Evolutionary conservation across 2,888 invertebrate species (phyloP).

Genomic region (Apamea anceps): DNA sequence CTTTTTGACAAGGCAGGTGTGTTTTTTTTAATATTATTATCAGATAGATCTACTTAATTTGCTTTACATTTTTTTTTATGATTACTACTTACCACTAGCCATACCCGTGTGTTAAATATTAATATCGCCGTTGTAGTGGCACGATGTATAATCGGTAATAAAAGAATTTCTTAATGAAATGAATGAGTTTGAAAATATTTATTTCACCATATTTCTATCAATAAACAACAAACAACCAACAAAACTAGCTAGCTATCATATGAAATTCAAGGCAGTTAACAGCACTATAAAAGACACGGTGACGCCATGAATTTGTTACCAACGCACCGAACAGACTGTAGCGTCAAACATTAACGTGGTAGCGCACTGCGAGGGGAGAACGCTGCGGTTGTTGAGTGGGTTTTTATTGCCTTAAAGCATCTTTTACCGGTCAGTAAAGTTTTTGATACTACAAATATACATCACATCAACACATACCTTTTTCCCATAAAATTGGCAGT

Average conservation of each 20-base stretch:
- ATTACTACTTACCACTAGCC: neutral
- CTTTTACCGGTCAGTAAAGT: neutral
- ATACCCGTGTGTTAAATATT: neutral
- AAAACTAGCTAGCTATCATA: slow-evolving; percentile 22
- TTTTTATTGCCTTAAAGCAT: neutral
- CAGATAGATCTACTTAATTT: neutral
- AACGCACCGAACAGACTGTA: slow-evolving; percentile 40
- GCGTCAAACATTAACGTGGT: slow-evolving; percentile 54
- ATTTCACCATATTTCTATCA: neutral
- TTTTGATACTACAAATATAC: neutral
- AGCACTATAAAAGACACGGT: slow-evolving; percentile 56
- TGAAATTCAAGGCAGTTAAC: slow-evolving; percentile 64
- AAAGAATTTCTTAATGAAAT: too few relatives aligned
- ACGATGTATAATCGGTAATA: too few relatives aligned
- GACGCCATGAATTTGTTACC: slow-evolving; percentile 71
- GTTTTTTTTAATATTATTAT: too few relatives aligned
- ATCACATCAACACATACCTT: neutral
- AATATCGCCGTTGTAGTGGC: neutral
- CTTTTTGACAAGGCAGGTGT: too few relatives aligned
- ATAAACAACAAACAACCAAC: slow-evolving; percentile 1
- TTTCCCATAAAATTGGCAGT: neutral
- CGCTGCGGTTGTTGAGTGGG: neutral
- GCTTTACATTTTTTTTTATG: too few relatives aligned
- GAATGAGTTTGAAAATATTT: neutral
- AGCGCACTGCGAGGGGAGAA: slow-evolving; percentile 15